Evolutionary conservation across 1,140 invertebrate genomes (phyloP).

Genomic region (Calosoma granatense): DNA sequence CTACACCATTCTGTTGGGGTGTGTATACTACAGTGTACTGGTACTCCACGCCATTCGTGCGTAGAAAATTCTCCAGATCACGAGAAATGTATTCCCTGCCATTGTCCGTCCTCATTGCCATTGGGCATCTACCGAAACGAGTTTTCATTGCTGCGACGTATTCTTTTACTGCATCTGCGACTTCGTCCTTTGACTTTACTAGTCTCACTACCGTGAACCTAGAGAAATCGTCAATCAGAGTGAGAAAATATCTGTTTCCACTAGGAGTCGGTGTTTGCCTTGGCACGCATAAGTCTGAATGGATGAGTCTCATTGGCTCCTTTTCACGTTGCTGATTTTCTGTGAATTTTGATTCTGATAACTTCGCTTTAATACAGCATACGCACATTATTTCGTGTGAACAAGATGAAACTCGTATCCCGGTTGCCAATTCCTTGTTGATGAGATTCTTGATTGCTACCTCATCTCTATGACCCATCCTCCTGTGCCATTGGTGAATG

Average conservation of each 20-base stretch:
- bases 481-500: not conserved
- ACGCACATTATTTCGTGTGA: not conserved
- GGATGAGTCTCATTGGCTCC: not conserved
- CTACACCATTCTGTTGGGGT: constrained; percentile 31
- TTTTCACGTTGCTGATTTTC: not conserved
- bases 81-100: constrained; percentile 30
- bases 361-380: constrained; percentile 2
- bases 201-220: not conserved
- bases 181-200: not conserved
- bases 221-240: not conserved
- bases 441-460: not conserved
- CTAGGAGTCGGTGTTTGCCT: not conserved
- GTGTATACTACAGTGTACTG: constrained; percentile 25
- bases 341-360: not conserved
- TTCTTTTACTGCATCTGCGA: not conserved
- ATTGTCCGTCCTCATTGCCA: constrained; percentile 29
- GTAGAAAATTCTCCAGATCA: constrained; percentile 22
- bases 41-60: constrained; percentile 25
- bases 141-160: not conserved
- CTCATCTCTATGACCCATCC: not conserved
- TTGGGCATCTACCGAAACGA: not conserved
- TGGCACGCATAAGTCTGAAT: not conserved
- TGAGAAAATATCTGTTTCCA: not conserved
- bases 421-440: not conserved
- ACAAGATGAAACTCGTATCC: not conserved